Conservation (phyloP, 2,113 vertebrate genomes). For the Laticauda colubrina region DNA sequence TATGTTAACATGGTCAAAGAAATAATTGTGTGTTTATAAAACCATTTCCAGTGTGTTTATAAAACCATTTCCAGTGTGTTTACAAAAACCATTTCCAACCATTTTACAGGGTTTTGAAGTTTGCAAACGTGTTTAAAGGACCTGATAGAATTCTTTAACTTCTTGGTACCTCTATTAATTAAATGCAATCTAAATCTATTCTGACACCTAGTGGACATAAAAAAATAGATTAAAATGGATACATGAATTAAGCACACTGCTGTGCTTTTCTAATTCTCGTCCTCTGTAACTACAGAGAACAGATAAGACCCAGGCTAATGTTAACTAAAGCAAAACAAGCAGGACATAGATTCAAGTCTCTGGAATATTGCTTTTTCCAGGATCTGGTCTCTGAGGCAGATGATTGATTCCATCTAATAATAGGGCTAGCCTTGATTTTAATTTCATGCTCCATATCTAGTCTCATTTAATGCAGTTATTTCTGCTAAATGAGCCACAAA, state of each 20-base stretch:
- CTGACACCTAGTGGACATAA: constrained; percentile 24
- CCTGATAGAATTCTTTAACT: not conserved
- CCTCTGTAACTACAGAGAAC: not conserved
- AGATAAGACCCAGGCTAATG: not conserved
- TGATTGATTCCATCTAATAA: not conserved
- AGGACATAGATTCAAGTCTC: constrained; percentile 68
- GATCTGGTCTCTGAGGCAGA: not conserved
- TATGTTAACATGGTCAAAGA: not conserved
- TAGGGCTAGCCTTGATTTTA: too few species aligned
- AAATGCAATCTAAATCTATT: not conserved
- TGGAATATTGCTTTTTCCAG: constrained; percentile 45
- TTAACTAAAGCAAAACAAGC: not conserved
- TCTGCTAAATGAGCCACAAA: not conserved
- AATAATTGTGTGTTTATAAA: not conserved
- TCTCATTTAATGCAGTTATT: not conserved
- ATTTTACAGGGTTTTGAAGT: not conserved
- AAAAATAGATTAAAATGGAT: not conserved
- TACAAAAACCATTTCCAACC: too few species aligned
- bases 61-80: not conserved
- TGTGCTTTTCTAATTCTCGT: not conserved
- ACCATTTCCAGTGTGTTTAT: not conserved
- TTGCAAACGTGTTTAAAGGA: not conserved
- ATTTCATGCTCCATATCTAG: not conserved
- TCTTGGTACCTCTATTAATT: not conserved
- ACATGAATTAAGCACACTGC: not conserved